A percentile compares a stretch with the other conserved stretches of the same genome.
phyloP scores from a whole-genome alignment of 2,888 invertebrate species.

The Troglohyphantes excavatus region DNA sequence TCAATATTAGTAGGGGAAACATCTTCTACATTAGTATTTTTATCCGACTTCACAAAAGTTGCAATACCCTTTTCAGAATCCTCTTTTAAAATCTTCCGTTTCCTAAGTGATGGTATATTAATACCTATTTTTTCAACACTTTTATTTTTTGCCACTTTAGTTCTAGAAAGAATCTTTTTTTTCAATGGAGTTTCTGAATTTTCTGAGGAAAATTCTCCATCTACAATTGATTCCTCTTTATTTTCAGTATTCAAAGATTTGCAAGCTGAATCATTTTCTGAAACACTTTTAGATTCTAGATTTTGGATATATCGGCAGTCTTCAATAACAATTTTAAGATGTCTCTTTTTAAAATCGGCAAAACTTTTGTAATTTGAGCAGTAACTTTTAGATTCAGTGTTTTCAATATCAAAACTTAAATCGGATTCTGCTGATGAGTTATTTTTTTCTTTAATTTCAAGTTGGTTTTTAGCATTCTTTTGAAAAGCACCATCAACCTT shows the following conservation, averaged over 20 bases:
- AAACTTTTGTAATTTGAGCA: conserved; percentile 1
- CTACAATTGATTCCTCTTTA: neutral
- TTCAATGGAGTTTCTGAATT: neutral
- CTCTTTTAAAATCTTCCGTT: neutral
- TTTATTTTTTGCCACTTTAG: neutral
- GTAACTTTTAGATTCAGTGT: neutral
- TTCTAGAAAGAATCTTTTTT: neutral
- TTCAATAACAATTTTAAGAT: conserved; percentile 3
- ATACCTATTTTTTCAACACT: neutral
- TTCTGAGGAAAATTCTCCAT: neutral
- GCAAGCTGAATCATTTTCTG: neutral
- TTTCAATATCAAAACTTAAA: neutral
- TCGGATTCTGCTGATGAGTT: neutral
- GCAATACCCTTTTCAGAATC: neutral
- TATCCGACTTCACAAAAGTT: neutral
- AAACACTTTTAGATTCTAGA: neutral
- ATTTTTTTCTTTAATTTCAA: conserved; percentile 8
- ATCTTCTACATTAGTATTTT: neutral
- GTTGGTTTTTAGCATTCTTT: neutral
- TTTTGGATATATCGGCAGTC: conserved; percentile 5
- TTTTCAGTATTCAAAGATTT: neutral
- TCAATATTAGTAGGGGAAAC: neutral
- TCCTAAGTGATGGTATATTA: neutral
- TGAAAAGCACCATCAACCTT: neutral
- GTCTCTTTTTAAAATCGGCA: conserved; percentile 29